A percentile compares a stretch with the other conserved stretches of the same genome.
Evolutionary conservation across 2,113 vertebrate species (phyloP).

Genomic region (Aphelocoma coerulescens): DNA sequence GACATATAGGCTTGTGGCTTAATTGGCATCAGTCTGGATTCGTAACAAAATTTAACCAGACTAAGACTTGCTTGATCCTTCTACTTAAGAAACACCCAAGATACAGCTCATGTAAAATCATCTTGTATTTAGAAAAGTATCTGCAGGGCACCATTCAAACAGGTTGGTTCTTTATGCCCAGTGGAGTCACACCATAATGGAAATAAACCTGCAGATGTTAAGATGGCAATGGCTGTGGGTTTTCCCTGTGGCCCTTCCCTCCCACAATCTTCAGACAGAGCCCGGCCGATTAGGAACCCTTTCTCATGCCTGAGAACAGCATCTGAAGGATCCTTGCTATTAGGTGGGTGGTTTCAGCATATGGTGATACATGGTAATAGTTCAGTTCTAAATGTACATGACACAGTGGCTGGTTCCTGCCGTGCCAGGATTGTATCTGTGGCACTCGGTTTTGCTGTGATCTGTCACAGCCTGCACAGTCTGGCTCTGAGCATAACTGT

Average conservation of each 20-base stretch:
- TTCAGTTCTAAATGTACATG: neutral
- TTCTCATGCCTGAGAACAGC: neutral
- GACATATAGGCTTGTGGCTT: neutral
- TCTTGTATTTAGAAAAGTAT: neutral
- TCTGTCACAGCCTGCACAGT: neutral
- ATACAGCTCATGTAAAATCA: neutral
- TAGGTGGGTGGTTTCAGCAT: neutral
- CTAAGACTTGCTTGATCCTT: neutral
- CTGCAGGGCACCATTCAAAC: neutral
- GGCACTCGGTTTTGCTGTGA: neutral
- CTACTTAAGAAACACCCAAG: neutral
- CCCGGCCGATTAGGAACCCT: neutral
- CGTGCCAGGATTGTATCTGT: neutral
- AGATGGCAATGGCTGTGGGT: neutral
- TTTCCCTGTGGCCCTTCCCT: neutral
- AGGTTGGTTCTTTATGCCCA: neutral
- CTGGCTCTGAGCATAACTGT: neutral
- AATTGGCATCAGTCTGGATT: neutral
- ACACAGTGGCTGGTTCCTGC: neutral
- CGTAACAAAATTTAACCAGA: neutral
- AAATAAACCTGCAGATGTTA: neutral
- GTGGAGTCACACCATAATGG: neutral
- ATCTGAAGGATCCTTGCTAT: neutral
- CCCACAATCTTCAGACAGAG: neutral
- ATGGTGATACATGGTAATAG: neutral